A percentile compares a stretch with the other conserved stretches of the same genome.
These are phyloP conservation scores for Homalodisca vitripennis DNA, from an alignment of 1,140 invertebrate genomes.

Conservation along the genomic window DNA sequence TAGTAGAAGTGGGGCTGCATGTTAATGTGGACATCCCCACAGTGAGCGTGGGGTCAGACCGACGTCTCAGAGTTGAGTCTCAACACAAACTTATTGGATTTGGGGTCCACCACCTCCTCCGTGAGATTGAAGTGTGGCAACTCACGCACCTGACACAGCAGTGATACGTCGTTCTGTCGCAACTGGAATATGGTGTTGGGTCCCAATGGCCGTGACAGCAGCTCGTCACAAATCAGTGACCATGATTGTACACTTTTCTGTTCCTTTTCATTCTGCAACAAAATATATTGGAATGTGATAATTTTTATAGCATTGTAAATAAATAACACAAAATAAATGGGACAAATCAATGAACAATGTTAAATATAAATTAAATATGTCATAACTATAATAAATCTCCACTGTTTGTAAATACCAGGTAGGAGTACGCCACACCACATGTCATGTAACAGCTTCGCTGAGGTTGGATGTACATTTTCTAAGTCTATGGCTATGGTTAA, in stretches of 20 bases:
- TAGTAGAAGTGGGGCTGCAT: conserved; percentile 22
- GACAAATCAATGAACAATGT: no score
- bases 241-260: conserved; percentile 77
- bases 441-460: no score
- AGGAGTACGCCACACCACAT: no score
- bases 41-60: conserved; percentile 62
- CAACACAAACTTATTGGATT: conserved; percentile 93
- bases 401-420: no score
- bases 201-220: conserved; percentile 79
- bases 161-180: conserved; percentile 88
- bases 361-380: no score
- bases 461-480: no score
- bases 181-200: conserved; percentile 87
- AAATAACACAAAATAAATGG: no score
- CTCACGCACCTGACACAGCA: conserved; percentile 80
- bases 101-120: conserved; percentile 94
- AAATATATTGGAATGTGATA: no score
- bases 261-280: conserved; percentile 71
- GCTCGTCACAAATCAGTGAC: conserved; percentile 89
- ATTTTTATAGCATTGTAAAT: no score
- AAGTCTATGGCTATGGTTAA: no score
- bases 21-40: conserved; percentile 15
- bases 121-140: conserved; percentile 92
- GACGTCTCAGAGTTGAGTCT: conserved; percentile 95
- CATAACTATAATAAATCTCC: no score